Conservation (phyloP, 2,888 invertebrate genomes). For the Drosophila anceps region DNA sequence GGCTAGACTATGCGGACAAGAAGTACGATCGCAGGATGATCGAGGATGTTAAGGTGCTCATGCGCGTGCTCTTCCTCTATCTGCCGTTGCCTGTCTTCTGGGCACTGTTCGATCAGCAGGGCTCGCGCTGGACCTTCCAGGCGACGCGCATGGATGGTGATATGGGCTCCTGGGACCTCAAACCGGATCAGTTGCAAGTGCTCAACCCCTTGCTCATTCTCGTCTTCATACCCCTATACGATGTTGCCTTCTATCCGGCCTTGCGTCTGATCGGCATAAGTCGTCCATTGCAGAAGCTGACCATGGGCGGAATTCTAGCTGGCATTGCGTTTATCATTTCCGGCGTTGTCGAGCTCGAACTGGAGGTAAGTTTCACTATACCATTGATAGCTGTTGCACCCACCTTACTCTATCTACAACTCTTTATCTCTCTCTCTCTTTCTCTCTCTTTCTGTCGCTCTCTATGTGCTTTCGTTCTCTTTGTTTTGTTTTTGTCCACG, state of each 20-base stretch:
- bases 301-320: conserved; percentile 94
- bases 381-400: conserved; percentile 36
- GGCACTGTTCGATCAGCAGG: conserved; percentile 98
- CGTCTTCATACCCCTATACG: conserved; percentile 93
- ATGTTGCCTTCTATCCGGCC: conserved; percentile 92
- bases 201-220: conserved; percentile 95
- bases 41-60: conserved; percentile 91
- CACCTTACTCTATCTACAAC: conserved; percentile 21
- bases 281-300: conserved; percentile 93
- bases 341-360: conserved; percentile 91
- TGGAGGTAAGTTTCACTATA: conserved; percentile 87
- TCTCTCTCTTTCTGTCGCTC: conserved; percentile 4
- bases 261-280: conserved; percentile 89
- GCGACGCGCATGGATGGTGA: conserved; percentile 95
- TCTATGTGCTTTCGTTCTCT: conserved; percentile 8
- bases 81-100: conserved; percentile 98
- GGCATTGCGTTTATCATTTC: conserved; percentile 94
- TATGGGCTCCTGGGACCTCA: conserved; percentile 90
- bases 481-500: conserved; percentile 4
- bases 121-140: conserved; percentile 97
- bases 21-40: conserved; percentile 85
- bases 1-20: conserved; percentile 93
- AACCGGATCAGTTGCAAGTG: conserved; percentile 98
- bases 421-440: conserved; percentile 21
- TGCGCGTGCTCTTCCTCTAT: conserved; percentile 92